Evolutionary conservation across 2,888 invertebrate genomes (phyloP).

Genomic region (Blomia tropicalis): DNA sequence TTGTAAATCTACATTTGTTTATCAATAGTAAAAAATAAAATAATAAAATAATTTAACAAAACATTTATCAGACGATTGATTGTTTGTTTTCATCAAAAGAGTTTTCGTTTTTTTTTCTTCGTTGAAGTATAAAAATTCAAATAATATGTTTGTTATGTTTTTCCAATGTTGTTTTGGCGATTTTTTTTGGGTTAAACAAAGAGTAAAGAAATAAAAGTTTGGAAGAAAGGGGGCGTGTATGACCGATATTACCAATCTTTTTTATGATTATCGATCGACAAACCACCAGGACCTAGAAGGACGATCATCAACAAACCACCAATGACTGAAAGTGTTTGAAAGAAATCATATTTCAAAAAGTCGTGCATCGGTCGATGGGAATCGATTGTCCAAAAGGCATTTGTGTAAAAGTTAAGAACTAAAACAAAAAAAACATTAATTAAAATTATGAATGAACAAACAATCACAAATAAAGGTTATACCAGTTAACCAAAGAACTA

Average conservation of each 20-base stretch:
- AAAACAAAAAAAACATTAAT: slow-evolving; percentile 4
- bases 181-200: no score
- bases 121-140: no score
- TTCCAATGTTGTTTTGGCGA: no score
- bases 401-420: slow-evolving; percentile 84
- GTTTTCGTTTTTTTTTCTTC: no score
- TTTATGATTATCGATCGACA: slow-evolving; percentile 99
- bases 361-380: slow-evolving; percentile 88
- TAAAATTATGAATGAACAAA: no score
- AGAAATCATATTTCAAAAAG: slow-evolving; percentile 99
- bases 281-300: slow-evolving; percentile 90
- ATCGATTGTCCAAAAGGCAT: slow-evolving; percentile 95
- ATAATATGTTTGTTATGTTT: no score
- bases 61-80: no score
- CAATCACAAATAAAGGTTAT: background rate
- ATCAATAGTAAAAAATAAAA: no score
- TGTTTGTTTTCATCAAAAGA: no score
- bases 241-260: slow-evolving; percentile 76
- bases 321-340: slow-evolving; percentile 91
- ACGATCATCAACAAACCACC: slow-evolving; percentile 97
- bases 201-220: background rate
- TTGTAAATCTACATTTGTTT: no score
- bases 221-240: no score
- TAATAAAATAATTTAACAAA: no score
- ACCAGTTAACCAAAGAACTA: slow-evolving; percentile 64